Base-by-base conservation (phyloP, 2,113 vertebrate genomes). In the Raja brachyura region DNA sequence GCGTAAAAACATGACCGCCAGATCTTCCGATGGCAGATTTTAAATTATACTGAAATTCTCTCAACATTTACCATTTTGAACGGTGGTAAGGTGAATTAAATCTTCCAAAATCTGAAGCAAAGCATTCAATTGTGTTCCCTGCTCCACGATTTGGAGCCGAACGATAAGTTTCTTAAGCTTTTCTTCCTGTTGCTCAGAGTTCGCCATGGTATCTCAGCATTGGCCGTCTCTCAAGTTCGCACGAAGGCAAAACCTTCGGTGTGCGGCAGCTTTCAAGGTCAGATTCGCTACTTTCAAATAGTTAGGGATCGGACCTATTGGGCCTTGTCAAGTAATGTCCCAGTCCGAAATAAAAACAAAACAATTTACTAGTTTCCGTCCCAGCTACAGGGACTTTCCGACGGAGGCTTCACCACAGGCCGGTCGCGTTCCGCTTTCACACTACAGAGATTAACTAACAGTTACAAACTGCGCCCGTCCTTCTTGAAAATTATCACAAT, bases 101-200 rank as follows among this genome's bases (percentile, higher is more conserved):
- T 99, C 98, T 93, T 98, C 96, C 93, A 99, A 95, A 93, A 97
- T 98, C 90, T 99, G 98, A 10, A 98, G 95, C 94, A 99, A 94
- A 0, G 97, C 97, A 88, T 96, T 95, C 66, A 97, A 93, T 39
- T 97, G 97, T 22, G 97, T 96, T 93, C 97, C 97, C 61, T 98
- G 97, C 93, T 97, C 97, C 0, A 97, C 94, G n/a, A 96, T 97
- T 3, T 94, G 96, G 77, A 99, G 96, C 75, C 98, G 96, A 78
- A 98, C 98, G 20, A 98, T 90, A 20, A 99, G 96, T 83, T 98
- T 99, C 94, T 94, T 97, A 86, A 99, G 93, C 85, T 95, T 95
- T 76, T 97, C 96, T 13, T 97, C 96, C 93, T 96, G 75, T 74
- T 97, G 96, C 93, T 96, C 97, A 8, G 73, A 95, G 94, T 95